Evolutionary conservation across 2,113 vertebrate genomes (phyloP), one percentile per base, ranked within the genome.

Genomic region (Elaphurus davidianus): DNA sequence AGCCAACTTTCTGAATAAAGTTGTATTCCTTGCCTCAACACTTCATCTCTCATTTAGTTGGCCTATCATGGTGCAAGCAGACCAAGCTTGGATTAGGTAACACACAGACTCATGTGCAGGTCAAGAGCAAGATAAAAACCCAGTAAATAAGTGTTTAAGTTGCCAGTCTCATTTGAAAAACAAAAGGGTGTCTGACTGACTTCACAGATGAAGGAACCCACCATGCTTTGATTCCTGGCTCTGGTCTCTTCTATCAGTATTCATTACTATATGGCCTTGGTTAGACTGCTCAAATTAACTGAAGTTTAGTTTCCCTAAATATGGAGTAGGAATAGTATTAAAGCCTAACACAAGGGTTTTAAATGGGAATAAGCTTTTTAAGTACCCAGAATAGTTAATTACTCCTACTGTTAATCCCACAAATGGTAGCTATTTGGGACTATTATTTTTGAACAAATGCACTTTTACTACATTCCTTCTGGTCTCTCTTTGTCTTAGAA

Each of bases 391-490:
- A 79, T 10, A 33, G 36, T 76, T 71, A 40, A 40, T 71, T 45
- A 13, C 0, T 52, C 17, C 59, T 57, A 13, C 50, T 15, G 25
- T 25, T 47, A 78, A 64, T 13, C 9, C 21, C 79, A 67, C 50
- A 81, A 14, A 23, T 36, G 25, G 27, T 82, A 85, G 19, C 33
- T 86, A 12, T 97, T 91, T 88, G 55, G 33, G 25, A 60, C 52
- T 96, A 64, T 93, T 95, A 25, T 47, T 90, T 96, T 90, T 90
- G n/a, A 95, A 62, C 23, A 87, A 87, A 36, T 93, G 23, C 86
- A 36, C 52, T 85, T 94, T 90, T 84, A 79, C 52, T 90, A n/a
- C 10, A 19, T 87, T 52, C 50, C 36, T 84, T 59, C 33, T 64
- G 33, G 30, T 79, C 27, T 95, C 40, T 91, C 81, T 96, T 87